Conservation (phyloP, 1,140 invertebrate genomes). For the Wiebesia pumilae region DNA sequence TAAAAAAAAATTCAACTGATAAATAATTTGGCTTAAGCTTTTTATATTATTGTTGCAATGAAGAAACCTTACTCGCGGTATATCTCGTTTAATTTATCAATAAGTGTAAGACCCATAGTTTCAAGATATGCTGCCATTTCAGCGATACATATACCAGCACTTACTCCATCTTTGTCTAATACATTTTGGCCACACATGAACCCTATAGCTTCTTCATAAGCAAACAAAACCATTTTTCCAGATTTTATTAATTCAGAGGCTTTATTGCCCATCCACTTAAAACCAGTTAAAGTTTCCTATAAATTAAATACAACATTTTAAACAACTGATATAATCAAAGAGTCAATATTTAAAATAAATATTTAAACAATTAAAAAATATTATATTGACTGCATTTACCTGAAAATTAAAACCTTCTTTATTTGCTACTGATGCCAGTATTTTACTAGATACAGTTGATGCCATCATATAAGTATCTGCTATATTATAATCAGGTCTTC, state of each 20-base stretch:
- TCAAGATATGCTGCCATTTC: slow-evolving; percentile 87
- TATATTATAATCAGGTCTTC: slow-evolving; percentile 72
- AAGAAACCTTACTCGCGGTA: slow-evolving; percentile 79
- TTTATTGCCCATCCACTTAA: slow-evolving; percentile 99
- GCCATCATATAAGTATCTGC: slow-evolving; percentile 87
- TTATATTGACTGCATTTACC: slow-evolving; percentile 67
- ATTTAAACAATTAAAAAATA: neutral
- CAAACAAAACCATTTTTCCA: slow-evolving; percentile 89
- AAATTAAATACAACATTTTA: slow-evolving; percentile 10
- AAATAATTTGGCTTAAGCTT: slow-evolving; percentile 3
- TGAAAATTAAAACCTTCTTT: slow-evolving; percentile 89
- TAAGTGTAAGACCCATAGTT: slow-evolving; percentile 80
- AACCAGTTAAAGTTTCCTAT: slow-evolving; percentile 97
- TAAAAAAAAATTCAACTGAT: slow-evolving; percentile 57
- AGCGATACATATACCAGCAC: slow-evolving; percentile 86
- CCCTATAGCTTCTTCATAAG: slow-evolving; percentile 96
- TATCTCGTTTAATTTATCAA: slow-evolving; percentile 86
- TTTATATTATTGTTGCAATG: neutral
- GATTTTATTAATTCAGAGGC: slow-evolving; percentile 82
- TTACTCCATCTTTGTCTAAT: slow-evolving; percentile 97
- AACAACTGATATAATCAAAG: neutral
- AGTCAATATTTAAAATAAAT: neutral
- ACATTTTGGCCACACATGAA: slow-evolving; percentile 94
- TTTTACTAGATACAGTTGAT: slow-evolving; percentile 98
- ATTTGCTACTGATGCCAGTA: slow-evolving; percentile 88